These are phyloP conservation scores for Tetramorium simillimum DNA, from an alignment of 1,140 invertebrate genomes.

Conservation along the genomic window DNA sequence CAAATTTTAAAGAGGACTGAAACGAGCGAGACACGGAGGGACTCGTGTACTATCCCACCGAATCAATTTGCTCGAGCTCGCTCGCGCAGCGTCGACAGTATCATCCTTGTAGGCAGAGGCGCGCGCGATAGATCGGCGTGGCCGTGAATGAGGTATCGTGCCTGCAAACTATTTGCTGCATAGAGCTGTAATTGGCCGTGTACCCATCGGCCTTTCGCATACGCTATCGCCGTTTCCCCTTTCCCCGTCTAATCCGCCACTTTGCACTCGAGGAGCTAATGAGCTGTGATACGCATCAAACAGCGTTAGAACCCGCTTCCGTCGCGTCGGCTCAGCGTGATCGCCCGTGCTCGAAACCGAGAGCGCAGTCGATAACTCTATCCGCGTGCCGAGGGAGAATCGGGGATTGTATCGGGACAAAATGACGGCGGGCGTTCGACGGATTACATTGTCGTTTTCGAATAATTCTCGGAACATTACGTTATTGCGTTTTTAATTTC, in stretches of 20 bases:
- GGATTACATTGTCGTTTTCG: neutral
- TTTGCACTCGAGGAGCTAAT: conserved; percentile 81
- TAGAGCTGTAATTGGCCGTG: conserved; percentile 83
- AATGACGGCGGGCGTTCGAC: neutral
- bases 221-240: conserved; percentile 68
- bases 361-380: conserved; percentile 4
- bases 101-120: neutral
- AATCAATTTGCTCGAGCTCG: neutral
- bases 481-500: neutral
- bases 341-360: conserved; percentile 16
- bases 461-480: neutral
- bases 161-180: conserved; percentile 81
- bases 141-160: conserved; percentile 78
- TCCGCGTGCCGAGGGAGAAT: neutral
- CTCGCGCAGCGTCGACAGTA: neutral
- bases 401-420: neutral
- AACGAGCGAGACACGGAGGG: neutral
- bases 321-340: conserved; percentile 38
- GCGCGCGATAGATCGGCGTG: conserved; percentile 50
- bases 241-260: conserved; percentile 56
- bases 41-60: neutral
- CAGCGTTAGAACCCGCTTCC: conserved; percentile 73
- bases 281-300: conserved; percentile 82
- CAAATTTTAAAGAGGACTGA: neutral
- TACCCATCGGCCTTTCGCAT: conserved; percentile 76